Base-by-base conservation (phyloP, 2,113 vertebrate genomes). In the Mesocricetus auratus region DNA sequence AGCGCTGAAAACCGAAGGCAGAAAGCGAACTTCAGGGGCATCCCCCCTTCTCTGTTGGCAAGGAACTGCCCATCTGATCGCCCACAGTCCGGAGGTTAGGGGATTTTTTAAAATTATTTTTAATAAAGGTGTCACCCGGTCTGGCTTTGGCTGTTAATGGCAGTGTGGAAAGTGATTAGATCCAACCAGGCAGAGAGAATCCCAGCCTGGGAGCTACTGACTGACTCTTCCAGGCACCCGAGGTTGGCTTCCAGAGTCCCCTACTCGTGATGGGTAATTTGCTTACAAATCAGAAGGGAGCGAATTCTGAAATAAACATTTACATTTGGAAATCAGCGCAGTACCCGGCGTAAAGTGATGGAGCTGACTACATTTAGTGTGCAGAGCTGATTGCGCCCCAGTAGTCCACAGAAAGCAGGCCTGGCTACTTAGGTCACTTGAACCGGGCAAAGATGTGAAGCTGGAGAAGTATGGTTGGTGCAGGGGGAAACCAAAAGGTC, bases 21-120 rank as follows among this genome's bases (percentile, higher is more conserved):
- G 26, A 58, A 74, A 39, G n/a, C 29, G 92, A 97, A 97, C 97
- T 96, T 79, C 82, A 82, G 64, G 47, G 90, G 71, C 69, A 31
- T 64, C 42, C 69, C 77, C n/a, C 69, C 58, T n/a, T 42, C 9
- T 39, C 39, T n/a, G 1, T 24, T 0, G 9, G 33, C 81, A 16
- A 26, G 4, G 7, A 60, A 47, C 69, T 66, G 62, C 79, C 33
- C 3, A 26, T 78, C 36, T 16, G 39, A 17, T 69, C 1, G 4
- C 36, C 47, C 82, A 36, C 50, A 29, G 45, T 50, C 71, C 22
- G 4, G 0, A 10, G 26, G 33, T 29, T 53, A 26, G 1, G 7
- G 79, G 21, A 56, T 47, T 74, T 74, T 39, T 56, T 8, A 50
- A 79, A 79, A 7, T 39, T n/a, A n/a, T n/a, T n/a, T n/a, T n/a